Evolutionary conservation across 2,797 vertebrate genomes (phyloP), one percentile per base, ranked within the genome.

Genomic region (Rhynchotus rufescens): DNA sequence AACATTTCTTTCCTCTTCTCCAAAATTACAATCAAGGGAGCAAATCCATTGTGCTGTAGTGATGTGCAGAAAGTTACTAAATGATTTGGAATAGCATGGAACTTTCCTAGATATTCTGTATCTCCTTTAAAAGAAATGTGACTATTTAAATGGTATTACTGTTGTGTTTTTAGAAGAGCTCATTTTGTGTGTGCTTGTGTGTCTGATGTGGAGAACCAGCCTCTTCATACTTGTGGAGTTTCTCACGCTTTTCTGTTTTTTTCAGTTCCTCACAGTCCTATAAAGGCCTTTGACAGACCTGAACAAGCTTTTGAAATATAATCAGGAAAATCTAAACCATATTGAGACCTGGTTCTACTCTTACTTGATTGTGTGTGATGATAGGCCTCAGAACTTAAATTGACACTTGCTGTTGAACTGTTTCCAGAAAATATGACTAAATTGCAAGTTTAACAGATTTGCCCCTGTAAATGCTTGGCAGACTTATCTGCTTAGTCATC

Each of bases 61-160:
- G 10, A 80, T 6, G 7, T 28, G 30, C 52, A 66, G 36, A 75
- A 54, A 77, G 30, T 59, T 80, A 54, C 1, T 4, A 72, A 86
- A 45, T 34, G 16, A 45, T 72, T 84, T 88, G 36, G 13, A 80
- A 83, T 85, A 64, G 14, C 20, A 52, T 52, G 32, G 28, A 52
- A 36, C 16, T 52, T 38, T 51, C 52, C 16, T 17, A 54, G 16
- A 3, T 32, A 20, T 36, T 36, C 36, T 36, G 36, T 21, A 14
- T 42, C 11, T 17, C 42, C 7, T 44, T 44, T 44, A 44, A 44
- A 79, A 84, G 0, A 8, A 45, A 20, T 7, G 1, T 9, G 4
- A 74, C 11, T 34, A 8, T 66, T 44, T 68, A 36, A 23, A 19
- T 19, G 9, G 14, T 15, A 6, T 71, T 93, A 15, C 10, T 19